Conservation (phyloP, 2,888 invertebrate genomes). For the Drosophila ezoana region DNA sequence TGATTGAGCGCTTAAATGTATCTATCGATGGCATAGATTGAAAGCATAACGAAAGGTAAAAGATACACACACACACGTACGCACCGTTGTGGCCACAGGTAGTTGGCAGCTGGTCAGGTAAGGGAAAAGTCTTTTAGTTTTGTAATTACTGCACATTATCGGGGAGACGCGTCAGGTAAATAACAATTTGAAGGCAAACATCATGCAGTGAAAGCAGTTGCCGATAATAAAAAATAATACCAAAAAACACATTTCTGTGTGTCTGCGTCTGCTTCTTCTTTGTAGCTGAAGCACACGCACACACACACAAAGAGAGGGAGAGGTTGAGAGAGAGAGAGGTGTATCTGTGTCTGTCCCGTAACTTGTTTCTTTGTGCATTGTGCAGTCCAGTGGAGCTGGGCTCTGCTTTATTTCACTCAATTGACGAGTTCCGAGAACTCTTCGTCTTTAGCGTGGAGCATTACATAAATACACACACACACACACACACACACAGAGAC, state of each 20-base stretch:
- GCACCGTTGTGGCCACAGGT: conserved; percentile 14
- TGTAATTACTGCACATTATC: conserved; percentile 32
- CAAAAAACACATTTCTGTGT: conserved; percentile 15
- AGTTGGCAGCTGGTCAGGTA: conserved; percentile 25
- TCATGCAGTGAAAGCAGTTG: conserved; percentile 46
- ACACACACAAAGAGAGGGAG: background rate
- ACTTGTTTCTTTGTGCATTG: conserved; percentile 55
- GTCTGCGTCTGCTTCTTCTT: conserved; percentile 5
- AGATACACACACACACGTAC: conserved; percentile 8
- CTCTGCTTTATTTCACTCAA: conserved; percentile 42
- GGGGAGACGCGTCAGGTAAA: conserved; percentile 39
- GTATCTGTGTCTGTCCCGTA: conserved; percentile 48
- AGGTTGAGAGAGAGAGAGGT: background rate
- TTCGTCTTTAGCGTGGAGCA: conserved; percentile 17
- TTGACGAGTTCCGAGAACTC: conserved; percentile 60
- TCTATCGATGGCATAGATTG: conserved; percentile 52
- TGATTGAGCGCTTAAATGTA: conserved; percentile 56
- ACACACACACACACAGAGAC: background rate
- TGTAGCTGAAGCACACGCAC: background rate
- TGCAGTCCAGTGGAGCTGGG: conserved; percentile 34
- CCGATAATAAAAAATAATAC: conserved; percentile 24
- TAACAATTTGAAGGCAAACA: conserved; percentile 42
- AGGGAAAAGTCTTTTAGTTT: conserved; percentile 7
- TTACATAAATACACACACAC: conserved; percentile 24
- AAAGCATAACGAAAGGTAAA: conserved; percentile 35